Evolutionary conservation across 2,888 invertebrate species (phyloP).

Genomic region (Drosophila cracens): DNA sequence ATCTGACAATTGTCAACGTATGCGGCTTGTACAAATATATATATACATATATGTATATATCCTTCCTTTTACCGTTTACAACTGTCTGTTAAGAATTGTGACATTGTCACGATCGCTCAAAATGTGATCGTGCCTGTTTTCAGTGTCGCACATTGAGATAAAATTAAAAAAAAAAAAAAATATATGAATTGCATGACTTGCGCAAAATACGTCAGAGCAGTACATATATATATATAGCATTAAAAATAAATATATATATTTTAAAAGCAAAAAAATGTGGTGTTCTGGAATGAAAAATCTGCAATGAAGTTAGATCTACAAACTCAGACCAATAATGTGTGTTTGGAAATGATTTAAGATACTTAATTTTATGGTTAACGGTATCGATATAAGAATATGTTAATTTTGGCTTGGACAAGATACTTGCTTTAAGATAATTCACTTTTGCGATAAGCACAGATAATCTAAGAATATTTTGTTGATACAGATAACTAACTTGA

Average conservation of each 20-base stretch:
- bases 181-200: constrained; percentile 29
- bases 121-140: constrained; percentile 57
- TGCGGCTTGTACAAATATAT: constrained; percentile 6
- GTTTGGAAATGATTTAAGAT: not conserved
- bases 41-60: constrained; percentile 14
- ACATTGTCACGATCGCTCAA: constrained; percentile 63
- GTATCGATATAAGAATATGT: too few species aligned
- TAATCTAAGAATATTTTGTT: not conserved
- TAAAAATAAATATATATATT: not conserved
- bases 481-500: not conserved
- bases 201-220: constrained; percentile 27
- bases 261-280: not conserved
- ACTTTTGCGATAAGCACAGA: not conserved
- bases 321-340: not conserved
- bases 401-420: not conserved
- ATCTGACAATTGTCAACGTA: not conserved
- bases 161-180: constrained; percentile 16
- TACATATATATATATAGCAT: not conserved
- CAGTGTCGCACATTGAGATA: constrained; percentile 23
- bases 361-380: not conserved
- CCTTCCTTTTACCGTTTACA: constrained; percentile 36
- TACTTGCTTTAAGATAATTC: not conserved
- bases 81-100: constrained; percentile 34
- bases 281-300: not conserved
- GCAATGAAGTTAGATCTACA: not conserved